Evolutionary conservation across 2,888 invertebrate species (phyloP).

Genomic region (Leucophenga montana): DNA sequence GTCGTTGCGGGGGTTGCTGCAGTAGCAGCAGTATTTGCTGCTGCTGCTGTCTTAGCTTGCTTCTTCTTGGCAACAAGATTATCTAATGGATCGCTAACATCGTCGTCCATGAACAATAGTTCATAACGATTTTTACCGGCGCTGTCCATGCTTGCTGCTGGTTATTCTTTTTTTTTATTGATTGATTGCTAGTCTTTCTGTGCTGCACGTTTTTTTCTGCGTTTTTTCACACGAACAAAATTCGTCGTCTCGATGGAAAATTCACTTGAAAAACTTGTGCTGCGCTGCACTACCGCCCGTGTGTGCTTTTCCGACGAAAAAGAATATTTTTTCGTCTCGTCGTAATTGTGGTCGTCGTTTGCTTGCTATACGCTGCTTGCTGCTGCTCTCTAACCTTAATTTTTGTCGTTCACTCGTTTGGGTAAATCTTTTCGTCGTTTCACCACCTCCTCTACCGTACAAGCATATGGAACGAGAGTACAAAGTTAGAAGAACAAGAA

Average conservation of each 20-base stretch:
- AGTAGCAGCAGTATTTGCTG: slow-evolving; percentile 60
- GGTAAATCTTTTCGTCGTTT: neutral
- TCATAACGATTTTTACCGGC: slow-evolving; percentile 73
- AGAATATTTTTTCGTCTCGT: slow-evolving; percentile 41
- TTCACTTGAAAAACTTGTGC: slow-evolving; percentile 20
- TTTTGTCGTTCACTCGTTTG: slow-evolving; percentile 47
- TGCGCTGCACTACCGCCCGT: slow-evolving; percentile 38
- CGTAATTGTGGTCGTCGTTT: slow-evolving; percentile 31
- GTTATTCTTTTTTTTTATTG: slow-evolving; percentile 38
- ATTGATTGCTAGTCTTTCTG: slow-evolving; percentile 23
- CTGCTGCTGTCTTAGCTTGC: slow-evolving; percentile 65
- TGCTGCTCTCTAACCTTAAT: slow-evolving; percentile 69
- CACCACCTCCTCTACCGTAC: neutral
- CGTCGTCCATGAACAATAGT: slow-evolving; percentile 73
- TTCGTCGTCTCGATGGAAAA: slow-evolving; percentile 41
- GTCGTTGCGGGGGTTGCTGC: slow-evolving; percentile 42
- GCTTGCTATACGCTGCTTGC: slow-evolving; percentile 2
- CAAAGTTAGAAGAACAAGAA: slow-evolving; percentile 54
- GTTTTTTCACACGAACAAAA: slow-evolving; percentile 39
- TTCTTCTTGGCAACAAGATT: slow-evolving; percentile 70
- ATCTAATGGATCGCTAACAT: slow-evolving; percentile 73
- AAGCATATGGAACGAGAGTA: slow-evolving; percentile 44
- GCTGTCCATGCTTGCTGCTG: slow-evolving; percentile 68
- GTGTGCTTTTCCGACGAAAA: slow-evolving; percentile 40
- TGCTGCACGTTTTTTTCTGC: slow-evolving; percentile 19